phyloP scores from a whole-genome alignment of 64 coral and sea anemone genomes.

The Pachyseris speciosa region DNA sequence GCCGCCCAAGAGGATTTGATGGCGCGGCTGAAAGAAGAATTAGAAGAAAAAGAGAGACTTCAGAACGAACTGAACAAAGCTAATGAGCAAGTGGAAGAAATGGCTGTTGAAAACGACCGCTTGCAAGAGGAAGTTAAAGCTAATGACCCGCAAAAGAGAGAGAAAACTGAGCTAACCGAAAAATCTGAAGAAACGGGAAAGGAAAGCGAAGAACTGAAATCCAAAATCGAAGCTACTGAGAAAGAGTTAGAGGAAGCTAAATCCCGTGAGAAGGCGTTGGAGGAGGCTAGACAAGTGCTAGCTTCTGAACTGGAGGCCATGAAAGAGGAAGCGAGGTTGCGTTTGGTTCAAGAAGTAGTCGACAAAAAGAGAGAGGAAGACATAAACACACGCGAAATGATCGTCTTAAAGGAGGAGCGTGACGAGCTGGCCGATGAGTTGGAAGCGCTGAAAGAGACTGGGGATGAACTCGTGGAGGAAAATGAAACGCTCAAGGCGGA shows the following conservation, averaged over 20 bases:
- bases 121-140: conserved; percentile 45
- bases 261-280: background rate
- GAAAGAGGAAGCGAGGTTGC: conserved; percentile 20
- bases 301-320: conserved; percentile 28
- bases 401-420: conserved; percentile 33
- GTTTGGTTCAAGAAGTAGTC: conserved; percentile 49
- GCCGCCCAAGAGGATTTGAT: conserved; percentile 82
- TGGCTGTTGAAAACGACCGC: conserved; percentile 75
- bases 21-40: conserved; percentile 79
- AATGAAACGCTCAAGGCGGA: conserved; percentile 55
- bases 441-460: conserved; percentile 24
- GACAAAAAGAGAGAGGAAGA: conserved; percentile 59
- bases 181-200: conserved; percentile 48
- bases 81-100: conserved; percentile 82
- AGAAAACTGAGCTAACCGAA: conserved; percentile 24
- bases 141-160: background rate
- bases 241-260: conserved; percentile 39
- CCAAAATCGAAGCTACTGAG: background rate
- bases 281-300: background rate
- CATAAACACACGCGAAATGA: background rate
- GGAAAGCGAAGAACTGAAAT: conserved; percentile 67
- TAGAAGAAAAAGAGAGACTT: conserved; percentile 67
- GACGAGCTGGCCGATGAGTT: conserved; percentile 47
- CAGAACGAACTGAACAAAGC: conserved; percentile 79
- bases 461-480: conserved; percentile 41